Percentiles rank a stretch among this genome's conserved stretches.
phyloP scores from a whole-genome alignment of 2,888 invertebrate genomes.

The Lithophane semibrunnea region DNA sequence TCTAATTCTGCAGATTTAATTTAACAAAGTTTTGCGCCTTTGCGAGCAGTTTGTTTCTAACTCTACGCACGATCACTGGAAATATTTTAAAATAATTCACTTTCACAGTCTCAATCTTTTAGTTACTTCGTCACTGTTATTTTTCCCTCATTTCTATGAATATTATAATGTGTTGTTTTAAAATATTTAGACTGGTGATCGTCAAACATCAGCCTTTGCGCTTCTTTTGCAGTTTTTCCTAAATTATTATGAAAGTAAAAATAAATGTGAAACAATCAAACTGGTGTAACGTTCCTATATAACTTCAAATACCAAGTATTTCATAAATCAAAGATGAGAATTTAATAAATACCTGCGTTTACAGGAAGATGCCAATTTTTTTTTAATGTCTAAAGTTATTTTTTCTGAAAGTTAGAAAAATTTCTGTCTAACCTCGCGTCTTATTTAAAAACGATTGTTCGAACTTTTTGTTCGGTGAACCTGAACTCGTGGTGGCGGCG shows the following conservation, averaged over 20 bases:
- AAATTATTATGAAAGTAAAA: too few relatives aligned
- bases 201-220: constrained; percentile 21
- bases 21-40: constrained; percentile 40
- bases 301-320: not conserved
- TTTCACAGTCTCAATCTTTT: not conserved
- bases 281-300: not conserved
- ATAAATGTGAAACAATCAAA: too few relatives aligned
- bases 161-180: constrained; percentile 35
- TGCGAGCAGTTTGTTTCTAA: constrained; percentile 32
- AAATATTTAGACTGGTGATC: constrained; percentile 45
- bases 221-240: constrained; percentile 12
- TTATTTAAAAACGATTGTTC: too few relatives aligned
- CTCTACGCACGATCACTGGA: constrained; percentile 12
- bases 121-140: not conserved
- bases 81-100: constrained; percentile 48
- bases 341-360: not conserved
- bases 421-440: not conserved
- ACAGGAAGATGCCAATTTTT: not conserved
- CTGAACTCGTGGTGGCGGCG: too few relatives aligned
- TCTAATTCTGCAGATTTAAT: constrained; percentile 66
- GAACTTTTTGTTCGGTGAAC: too few relatives aligned
- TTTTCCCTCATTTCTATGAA: not conserved
- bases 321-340: not conserved
- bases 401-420: not conserved
- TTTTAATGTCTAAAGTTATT: not conserved